phyloP scores from a whole-genome alignment of 2,113 vertebrate species.

The Otus sunia region DNA sequence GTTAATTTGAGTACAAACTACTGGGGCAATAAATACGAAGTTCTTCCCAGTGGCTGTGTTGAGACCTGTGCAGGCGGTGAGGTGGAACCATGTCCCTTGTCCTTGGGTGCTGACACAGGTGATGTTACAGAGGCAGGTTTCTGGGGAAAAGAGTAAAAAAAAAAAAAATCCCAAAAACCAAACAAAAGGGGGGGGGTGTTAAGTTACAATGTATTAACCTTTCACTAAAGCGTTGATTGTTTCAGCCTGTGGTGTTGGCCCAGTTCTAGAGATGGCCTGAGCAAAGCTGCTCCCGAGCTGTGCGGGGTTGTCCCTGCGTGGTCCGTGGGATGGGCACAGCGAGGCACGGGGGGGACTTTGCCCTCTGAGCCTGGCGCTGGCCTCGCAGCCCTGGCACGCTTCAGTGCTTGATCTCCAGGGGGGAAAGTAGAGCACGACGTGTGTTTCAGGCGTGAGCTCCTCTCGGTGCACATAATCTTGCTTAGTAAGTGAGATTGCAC shows the following conservation, averaged over 20 bases:
- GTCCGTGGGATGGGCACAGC: accelerated
- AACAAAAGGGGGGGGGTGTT: not conserved
- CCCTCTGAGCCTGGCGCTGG: not conserved
- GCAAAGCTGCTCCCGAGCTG: not conserved
- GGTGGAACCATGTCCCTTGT: not conserved
- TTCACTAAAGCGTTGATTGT: not conserved
- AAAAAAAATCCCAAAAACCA: no score
- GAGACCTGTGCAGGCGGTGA: not conserved
- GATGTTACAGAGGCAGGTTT: not conserved
- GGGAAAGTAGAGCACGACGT: accelerated
- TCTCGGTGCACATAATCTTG: not conserved
- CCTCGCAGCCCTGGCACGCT: not conserved
- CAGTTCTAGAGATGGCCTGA: accelerated
- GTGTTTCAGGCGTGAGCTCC: not conserved
- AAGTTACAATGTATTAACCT: not conserved
- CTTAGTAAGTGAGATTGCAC: not conserved
- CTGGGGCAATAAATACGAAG: not conserved
- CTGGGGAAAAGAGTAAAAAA: not conserved
- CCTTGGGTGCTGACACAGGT: not conserved
- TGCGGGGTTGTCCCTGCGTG: accelerated
- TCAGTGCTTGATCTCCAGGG: not conserved
- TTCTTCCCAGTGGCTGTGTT: not conserved
- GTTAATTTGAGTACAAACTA: not conserved
- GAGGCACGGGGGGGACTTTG: not conserved
- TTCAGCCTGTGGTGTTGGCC: not conserved